Base-by-base conservation (phyloP, 2,888 invertebrate genomes). In the Drosophila nigricruria region DNA sequence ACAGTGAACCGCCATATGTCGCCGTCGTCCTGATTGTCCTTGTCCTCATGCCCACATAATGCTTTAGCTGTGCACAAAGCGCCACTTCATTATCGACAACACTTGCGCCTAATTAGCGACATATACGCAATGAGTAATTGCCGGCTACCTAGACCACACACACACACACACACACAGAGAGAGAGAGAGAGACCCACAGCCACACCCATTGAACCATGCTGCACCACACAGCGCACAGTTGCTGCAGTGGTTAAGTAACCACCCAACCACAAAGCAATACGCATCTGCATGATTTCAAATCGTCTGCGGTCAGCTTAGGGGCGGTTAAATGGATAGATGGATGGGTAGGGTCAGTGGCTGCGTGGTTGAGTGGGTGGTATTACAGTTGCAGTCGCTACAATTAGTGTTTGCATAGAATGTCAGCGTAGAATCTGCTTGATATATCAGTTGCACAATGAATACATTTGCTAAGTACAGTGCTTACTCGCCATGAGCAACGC, bases 1-100 rank as follows among this genome's bases (percentile, higher is more conserved):
- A 70, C 77, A 82, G 88, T 50, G 57, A 32, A 42, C 32, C 49
- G 57, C 52, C 65, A 77, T 73, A 69, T 76, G 68, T 76, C 61
- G 63, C 30, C 36, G n/a, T 18, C 43, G 63, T 32, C 32, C 27
- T 50, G 43, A 34, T 42, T 60, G 50, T n/a, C 14, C 45, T 58
- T 47, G 50, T 34, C 36, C 52, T 36, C 34, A 16, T 34, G 53
- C 36, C 25, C 53, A 65, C 65, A 71, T 72, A 68, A 79, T 78
- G 72, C 67, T 72, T 70, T 53, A 49, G 60, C 53, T 36, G 56
- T 16, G 58, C 66, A 63, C 54, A 59, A 52, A 36, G 64, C 63
- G 77, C 49, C 72, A 81, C 85, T 81, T 84, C 85, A 81, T 87
- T 84, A 82, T 80, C 82, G 78, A 82, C 80, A 73, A 71, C 85